Percentiles rank a stretch among this genome's conserved stretches.
Conservation (phyloP, 2,797 vertebrate species). For the Orestias chungarensis region DNA sequence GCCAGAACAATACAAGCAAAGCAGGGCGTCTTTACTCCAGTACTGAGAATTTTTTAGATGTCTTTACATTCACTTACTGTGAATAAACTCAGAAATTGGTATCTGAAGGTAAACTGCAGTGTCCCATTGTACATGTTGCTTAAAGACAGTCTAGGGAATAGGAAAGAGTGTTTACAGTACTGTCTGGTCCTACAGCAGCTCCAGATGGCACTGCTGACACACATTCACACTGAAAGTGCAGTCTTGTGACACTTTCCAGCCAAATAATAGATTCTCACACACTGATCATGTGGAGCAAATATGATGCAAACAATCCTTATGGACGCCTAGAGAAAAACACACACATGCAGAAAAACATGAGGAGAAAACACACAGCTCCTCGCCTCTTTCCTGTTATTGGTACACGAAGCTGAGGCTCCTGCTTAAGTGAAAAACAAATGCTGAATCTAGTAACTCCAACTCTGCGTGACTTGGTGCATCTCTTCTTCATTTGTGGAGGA, state of each 20-base stretch:
- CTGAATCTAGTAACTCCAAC: neutral
- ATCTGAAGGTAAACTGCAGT: neutral
- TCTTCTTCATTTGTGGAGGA: neutral
- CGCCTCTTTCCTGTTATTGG: conserved; percentile 58
- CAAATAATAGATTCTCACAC: conserved; percentile 46
- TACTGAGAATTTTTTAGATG: neutral
- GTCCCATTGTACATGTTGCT: conserved; percentile 4
- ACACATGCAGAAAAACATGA: neutral
- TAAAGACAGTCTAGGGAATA: conserved; percentile 14
- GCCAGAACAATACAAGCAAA: too few species aligned
- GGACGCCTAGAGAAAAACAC: neutral
- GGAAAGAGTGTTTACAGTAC: conserved; percentile 2
- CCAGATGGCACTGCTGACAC: conserved; percentile 36
- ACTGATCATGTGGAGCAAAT: conserved; percentile 55
- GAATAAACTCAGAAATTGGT: neutral
- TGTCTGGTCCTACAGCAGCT: conserved; percentile 10
- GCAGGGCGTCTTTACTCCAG: neutral
- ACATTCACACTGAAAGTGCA: conserved; percentile 20
- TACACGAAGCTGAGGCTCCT: conserved; percentile 22
- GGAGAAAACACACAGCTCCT: conserved; percentile 10
- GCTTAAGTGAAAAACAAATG: neutral
- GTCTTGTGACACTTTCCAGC: conserved; percentile 59
- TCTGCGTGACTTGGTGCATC: conserved; percentile 1
- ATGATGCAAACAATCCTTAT: conserved; percentile 21
- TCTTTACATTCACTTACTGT: neutral